phyloP scores from a whole-genome alignment of 2,888 invertebrate genomes.

The Drosophila subsilvestris region DNA sequence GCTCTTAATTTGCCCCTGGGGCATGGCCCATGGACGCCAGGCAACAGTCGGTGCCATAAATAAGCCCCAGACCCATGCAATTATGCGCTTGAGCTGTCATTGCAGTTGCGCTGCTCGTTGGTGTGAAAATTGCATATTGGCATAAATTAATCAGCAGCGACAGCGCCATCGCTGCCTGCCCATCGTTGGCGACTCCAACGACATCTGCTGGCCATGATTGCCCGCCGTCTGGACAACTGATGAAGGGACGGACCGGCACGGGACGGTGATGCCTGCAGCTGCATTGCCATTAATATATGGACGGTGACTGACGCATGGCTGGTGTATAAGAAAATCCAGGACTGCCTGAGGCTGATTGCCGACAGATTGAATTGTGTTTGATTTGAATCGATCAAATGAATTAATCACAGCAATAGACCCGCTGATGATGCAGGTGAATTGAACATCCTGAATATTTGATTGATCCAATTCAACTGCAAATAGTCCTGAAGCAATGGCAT shows the following conservation, averaged over 20 bases:
- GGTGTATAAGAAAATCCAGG: slow-evolving; percentile 33
- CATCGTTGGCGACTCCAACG: slow-evolving; percentile 17
- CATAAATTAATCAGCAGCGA: slow-evolving; percentile 72
- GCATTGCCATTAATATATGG: slow-evolving; percentile 33
- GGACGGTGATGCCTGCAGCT: slow-evolving; percentile 38
- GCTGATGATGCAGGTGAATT: background rate
- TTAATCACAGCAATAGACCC: slow-evolving; percentile 3
- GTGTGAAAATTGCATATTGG: slow-evolving; percentile 77
- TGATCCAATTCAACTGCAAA: slow-evolving; percentile 2
- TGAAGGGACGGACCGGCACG: slow-evolving; percentile 48
- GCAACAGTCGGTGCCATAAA: slow-evolving; percentile 55
- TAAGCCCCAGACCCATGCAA: slow-evolving; percentile 64
- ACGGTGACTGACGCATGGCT: slow-evolving; percentile 33
- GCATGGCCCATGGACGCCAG: slow-evolving; percentile 1
- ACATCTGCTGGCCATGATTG: slow-evolving; percentile 55
- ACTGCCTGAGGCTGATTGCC: slow-evolving; percentile 19
- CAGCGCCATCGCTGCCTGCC: slow-evolving; percentile 8
- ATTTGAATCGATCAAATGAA: slow-evolving; percentile 29
- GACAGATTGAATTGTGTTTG: slow-evolving; percentile 34
- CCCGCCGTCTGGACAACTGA: slow-evolving; percentile 1
- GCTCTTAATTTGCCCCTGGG: slow-evolving; percentile 28
- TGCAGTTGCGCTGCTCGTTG: slow-evolving; percentile 60
- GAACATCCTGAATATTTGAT: slow-evolving; percentile 9
- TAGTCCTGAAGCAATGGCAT: no score
- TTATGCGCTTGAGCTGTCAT: slow-evolving; percentile 74